Base-by-base conservation (phyloP, 92 coral and sea anemone genomes). In the Ricordea florida region DNA sequence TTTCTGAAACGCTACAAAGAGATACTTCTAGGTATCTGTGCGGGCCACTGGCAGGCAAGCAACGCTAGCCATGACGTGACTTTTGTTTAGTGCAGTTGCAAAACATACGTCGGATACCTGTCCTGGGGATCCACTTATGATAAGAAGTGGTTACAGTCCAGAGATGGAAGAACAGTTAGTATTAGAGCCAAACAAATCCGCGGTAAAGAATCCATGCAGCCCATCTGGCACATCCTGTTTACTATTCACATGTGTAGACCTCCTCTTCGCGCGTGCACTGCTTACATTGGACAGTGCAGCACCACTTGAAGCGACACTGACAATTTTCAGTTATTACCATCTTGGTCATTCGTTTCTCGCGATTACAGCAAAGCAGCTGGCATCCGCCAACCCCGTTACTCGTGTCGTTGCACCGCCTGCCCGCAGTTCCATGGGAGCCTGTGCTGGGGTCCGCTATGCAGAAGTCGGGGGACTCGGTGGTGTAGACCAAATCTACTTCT, bases 331-430 rank as follows among this genome's bases (percentile, higher is more conserved):
- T 63, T 36, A 81, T 79, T 9, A 69, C 58, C 14, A 62, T 24
- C 46, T 60, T 45, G 14, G 57, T 76, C 46, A 84, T 50, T 23
- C 34, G 58, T 62, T 62, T 72, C 6, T 91, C 93, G 0, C 93
- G 85, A 2, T 81, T 53, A 53, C 99, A 96, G 65, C 99, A 96
- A n/a, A 96, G 82, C 6, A 92, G 66, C 20, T 86, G 74, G 32
- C 99, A 96, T 3, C 99, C 97, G 28, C 86, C 97, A 2, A 87
- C 87, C 2, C 96, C 99, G 82, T 60, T 51, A 26, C 96, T 86
- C 0, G 97, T 82, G 27, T 85, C 75, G 40, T 92, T 96, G 45
- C 99, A 96, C 22, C 36, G 72, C 59, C 99, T 63, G 7, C 97
- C 97, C 27, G 47, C 64, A 33, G 99, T 96, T 23, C 99, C 99